Base-by-base conservation (phyloP, 2,888 invertebrate species). In the Nemotelus nigrinus region DNA sequence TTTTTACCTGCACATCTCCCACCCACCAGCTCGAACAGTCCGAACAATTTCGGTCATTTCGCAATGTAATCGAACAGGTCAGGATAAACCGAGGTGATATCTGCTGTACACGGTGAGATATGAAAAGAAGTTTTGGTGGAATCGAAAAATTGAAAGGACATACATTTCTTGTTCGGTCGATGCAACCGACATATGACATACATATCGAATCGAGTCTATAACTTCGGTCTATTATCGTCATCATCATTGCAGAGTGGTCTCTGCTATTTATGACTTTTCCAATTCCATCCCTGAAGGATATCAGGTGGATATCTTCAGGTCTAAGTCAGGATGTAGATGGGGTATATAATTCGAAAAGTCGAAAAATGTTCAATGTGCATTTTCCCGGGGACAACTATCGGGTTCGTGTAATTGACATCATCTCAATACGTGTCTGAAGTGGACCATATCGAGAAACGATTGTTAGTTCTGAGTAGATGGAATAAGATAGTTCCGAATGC, bases 381-480 rank as follows among this genome's bases (percentile, higher is more conserved):
- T 72, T 60, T 25, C 25, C 60, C 45, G 41, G 63, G 74, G 48
- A 47, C 60, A 74, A 74, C 47, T 25, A 25, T 60, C 25, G 74
- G 47, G 43, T 50, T 60, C 60, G 74, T 74, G 74, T 60, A 74
- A 74, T 48, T 74, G 74, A 74, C 74, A 63, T 60, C 63, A 74
- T 74, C 44, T 74, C 74, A 74, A 74, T 74, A 60, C 74, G 72
- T 60, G 74, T 74, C 74, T 74, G 74, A 74, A 74, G 74, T 74
- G 74, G 74, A 74, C 74, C 63, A 74, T 63, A 43, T 50, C 70
- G 47, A 39, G 45, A 65, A 53, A 7, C 10, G 53, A 10, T 6
- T 7, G 53, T 25, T 25, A 25, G 25, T 25, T 25, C 25, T 25
- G 25, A 25, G 25, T 25, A 25, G 25, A 25, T 25, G 25, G 25